Conservation (phyloP, 2,113 vertebrate genomes). For the Aldabrachelys gigantea region DNA sequence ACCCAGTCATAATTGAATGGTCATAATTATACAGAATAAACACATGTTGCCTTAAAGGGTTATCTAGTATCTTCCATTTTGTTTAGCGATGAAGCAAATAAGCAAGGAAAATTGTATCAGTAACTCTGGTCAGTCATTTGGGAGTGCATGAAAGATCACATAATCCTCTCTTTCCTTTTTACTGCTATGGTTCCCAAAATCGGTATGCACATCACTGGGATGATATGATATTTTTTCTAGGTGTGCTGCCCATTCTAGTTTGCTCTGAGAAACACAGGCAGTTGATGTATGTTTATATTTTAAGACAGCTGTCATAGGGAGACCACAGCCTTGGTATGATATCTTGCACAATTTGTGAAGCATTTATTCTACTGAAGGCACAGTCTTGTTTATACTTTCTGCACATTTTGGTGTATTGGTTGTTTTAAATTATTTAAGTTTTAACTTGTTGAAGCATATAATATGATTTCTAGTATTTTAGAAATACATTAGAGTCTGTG, state of each 20-base stretch:
- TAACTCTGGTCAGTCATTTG: conserved; percentile 77
- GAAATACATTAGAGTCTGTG: conserved; percentile 98
- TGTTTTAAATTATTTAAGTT: conserved; percentile 96
- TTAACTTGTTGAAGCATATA: conserved; percentile 98
- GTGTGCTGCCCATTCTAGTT: conserved; percentile 80
- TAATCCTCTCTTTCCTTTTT: conserved; percentile 75
- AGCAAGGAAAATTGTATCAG: conserved; percentile 75
- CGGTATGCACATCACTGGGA: conserved; percentile 78
- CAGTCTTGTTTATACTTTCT: conserved; percentile 99
- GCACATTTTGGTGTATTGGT: conserved; percentile 97
- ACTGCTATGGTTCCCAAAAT: conserved; percentile 79
- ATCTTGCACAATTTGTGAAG: conserved; percentile 99
- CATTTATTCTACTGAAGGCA: conserved; percentile 95
- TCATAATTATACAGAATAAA: conserved; percentile 83
- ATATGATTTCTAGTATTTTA: conserved; percentile 99
- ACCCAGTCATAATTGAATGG: conserved; percentile 74
- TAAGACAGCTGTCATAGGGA: conserved; percentile 93
- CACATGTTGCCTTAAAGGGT: conserved; percentile 89
- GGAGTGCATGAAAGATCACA: conserved; percentile 82
- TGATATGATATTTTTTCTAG: conserved; percentile 75
- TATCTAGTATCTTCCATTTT: conserved; percentile 87
- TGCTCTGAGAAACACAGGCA: conserved; percentile 84
- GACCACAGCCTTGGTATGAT: conserved; percentile 99
- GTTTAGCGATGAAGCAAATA: conserved; percentile 80
- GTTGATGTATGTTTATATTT: conserved; percentile 86